These are phyloP conservation scores for Drosophila navojoa DNA, from an alignment of 1,140 invertebrate genomes.

Conservation along the genomic window DNA sequence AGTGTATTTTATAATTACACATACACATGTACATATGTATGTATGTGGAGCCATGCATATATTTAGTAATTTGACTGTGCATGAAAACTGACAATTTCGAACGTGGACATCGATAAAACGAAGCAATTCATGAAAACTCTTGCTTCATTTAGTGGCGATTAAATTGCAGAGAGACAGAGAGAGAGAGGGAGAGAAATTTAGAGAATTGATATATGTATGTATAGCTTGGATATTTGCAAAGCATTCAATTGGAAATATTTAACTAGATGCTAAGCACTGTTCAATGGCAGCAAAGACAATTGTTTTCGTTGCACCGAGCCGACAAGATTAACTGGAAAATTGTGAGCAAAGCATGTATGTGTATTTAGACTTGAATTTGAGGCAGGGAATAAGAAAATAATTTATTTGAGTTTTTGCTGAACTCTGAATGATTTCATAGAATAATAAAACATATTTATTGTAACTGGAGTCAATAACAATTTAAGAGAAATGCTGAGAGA, in stretches of 20 bases:
- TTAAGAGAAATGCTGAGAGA: no score
- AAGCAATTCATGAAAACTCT: constrained; percentile 5
- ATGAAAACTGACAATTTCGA: constrained; percentile 48
- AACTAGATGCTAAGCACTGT: not conserved
- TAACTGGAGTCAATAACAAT: no score
- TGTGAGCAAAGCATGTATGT: no score
- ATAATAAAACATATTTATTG: no score
- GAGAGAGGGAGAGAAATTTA: not conserved
- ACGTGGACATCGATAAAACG: constrained; percentile 8
- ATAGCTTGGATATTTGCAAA: not conserved
- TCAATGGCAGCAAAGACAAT: not conserved
- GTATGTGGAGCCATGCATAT: constrained; percentile 30
- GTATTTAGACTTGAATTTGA: not conserved
- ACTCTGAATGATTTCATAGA: no score
- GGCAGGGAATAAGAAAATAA: no score
- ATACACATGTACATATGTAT: constrained; percentile 12
- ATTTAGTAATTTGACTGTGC: constrained; percentile 68
- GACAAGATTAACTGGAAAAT: not conserved
- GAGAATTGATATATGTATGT: not conserved
- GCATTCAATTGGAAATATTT: constrained; percentile 7
- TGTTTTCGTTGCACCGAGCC: not conserved
- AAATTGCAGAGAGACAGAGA: not conserved
- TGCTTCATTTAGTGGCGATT: not conserved
- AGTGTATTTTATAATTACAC: constrained; percentile 76
- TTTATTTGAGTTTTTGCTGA: no score